Conservation (phyloP, 2,113 vertebrate species). For the Pseudorhombus dupliciocellatus region DNA sequence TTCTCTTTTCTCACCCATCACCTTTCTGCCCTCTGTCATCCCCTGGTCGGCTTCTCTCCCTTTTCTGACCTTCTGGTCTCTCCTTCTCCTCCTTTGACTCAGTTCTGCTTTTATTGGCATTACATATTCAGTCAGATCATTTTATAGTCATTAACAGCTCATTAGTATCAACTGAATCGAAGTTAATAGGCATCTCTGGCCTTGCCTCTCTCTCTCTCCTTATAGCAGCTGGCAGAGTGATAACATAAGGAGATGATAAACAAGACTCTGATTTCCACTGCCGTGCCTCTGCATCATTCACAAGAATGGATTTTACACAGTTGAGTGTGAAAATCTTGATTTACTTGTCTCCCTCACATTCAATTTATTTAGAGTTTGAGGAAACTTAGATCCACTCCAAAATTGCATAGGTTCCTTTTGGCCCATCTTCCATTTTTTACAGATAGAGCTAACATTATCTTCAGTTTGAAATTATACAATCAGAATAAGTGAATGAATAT, state of each 20-base stretch:
- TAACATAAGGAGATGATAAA: slow-evolving; percentile 16
- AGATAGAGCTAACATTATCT: too few relatives aligned
- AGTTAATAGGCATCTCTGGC: background rate
- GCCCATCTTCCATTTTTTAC: too few relatives aligned
- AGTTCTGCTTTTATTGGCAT: slow-evolving; percentile 4
- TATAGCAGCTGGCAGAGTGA: slow-evolving; percentile 16
- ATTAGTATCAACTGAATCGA: slow-evolving; percentile 11
- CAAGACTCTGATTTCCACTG: slow-evolving; percentile 34
- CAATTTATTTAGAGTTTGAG: background rate
- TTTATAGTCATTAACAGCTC: slow-evolving; percentile 8
- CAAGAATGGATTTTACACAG: slow-evolving; percentile 25
- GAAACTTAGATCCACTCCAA: background rate
- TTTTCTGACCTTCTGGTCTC: background rate
- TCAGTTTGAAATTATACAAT: too few relatives aligned
- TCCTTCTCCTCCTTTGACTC: background rate
- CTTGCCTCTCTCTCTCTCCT: background rate
- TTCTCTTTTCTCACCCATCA: slow-evolving; percentile 1
- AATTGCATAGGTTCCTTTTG: too few relatives aligned
- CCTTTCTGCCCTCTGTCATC: slow-evolving; percentile 13
- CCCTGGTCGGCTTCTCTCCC: background rate
- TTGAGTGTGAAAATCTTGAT: slow-evolving; percentile 12
- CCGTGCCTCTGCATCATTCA: slow-evolving; percentile 50
- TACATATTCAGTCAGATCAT: background rate
- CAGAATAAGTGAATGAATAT: too few relatives aligned
- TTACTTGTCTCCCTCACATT: slow-evolving; percentile 24